Base-by-base conservation (phyloP, 2,113 vertebrate genomes). In the Pitta sordida region DNA sequence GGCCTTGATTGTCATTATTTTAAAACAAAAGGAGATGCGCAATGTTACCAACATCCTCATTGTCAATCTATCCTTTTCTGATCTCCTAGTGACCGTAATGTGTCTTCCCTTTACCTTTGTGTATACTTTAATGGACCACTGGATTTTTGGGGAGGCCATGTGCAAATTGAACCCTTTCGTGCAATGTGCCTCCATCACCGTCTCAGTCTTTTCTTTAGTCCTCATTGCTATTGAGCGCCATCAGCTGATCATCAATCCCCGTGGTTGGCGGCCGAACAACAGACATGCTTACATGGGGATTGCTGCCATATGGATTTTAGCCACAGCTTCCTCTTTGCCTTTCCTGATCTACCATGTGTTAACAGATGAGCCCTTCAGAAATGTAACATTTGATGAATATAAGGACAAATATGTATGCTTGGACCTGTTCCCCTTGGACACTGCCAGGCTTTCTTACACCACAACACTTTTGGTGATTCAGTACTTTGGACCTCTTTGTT, bases 31-130 rank as follows among this genome's bases (percentile, higher is more conserved):
- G 71, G 98, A 99, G 92, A 98, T 99, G 97, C 98, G 98, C 90
- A 99, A 99, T 14, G 98, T 99, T 30, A 99, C 98, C 82, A 99
- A 98, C 74, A 98, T 99, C 92, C 96, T 99, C 34, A 99, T 99
- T 30, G 98, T 98, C 93, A 99, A 99, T 93, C 98, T 99, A 14
- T 99, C 98, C 12, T 98, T 98, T 93, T 99, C 98, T 11, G 98
- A 99, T 90, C 95, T 99, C 86, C 96, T 99, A 7, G 98, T 98
- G 34, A 97, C 98, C 24, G 95, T 99, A 83, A 98, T 99, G 97
- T 98, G 98, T 97, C 97, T 99, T 91, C 98, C 98, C 9, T 98
- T 99, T 89, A 99, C 98, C 2, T 98, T 99, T 29, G 97, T 98
- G 52, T 99, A 99, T 62, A 99, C 98, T 4, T 93, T 98, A 53